Conservation (phyloP, 2,888 invertebrate species). For the Argyresthia albistria region DNA sequence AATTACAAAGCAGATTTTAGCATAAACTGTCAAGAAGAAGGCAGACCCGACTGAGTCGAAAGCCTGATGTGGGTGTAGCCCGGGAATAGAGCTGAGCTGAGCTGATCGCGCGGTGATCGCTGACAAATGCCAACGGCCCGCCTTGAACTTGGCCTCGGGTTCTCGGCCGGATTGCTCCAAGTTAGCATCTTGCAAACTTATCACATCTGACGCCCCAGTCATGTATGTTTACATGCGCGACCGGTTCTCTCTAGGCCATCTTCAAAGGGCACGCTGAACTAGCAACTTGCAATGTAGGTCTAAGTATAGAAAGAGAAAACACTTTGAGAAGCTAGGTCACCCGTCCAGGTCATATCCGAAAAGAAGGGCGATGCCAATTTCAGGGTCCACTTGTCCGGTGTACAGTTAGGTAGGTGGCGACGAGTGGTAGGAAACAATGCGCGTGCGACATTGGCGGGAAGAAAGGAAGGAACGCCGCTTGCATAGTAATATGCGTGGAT, state of each 20-base stretch:
- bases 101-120: too few relatives aligned
- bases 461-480: slow-evolving; percentile 57
- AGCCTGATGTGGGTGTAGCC: slow-evolving; percentile 16
- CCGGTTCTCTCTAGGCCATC: slow-evolving; percentile 42
- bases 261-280: slow-evolving; percentile 28
- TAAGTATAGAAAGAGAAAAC: not conserved
- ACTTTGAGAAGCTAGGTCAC: slow-evolving; percentile 30
- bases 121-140: slow-evolving; percentile 64
- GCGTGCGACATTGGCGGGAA: slow-evolving; percentile 62
- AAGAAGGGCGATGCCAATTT: slow-evolving; percentile 69
- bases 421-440: slow-evolving; percentile 48
- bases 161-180: slow-evolving; percentile 20
- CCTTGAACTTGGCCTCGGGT: slow-evolving; percentile 65
- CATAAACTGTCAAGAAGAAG: not conserved
- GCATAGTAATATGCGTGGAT: slow-evolving; percentile 42
- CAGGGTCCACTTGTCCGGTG: slow-evolving; percentile 55
- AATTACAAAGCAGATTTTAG: slow-evolving; percentile 14
- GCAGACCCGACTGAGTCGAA: not conserved
- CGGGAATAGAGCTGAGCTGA: slow-evolving; percentile 48
- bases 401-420: slow-evolving; percentile 52
- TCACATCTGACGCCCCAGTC: slow-evolving; percentile 23
- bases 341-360: slow-evolving; percentile 30
- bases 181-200: not conserved
- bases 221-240: slow-evolving; percentile 34
- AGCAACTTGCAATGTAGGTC: not conserved